Conservation (phyloP, 2,113 vertebrate genomes). For the Gnathonemus longibarbis region DNA sequence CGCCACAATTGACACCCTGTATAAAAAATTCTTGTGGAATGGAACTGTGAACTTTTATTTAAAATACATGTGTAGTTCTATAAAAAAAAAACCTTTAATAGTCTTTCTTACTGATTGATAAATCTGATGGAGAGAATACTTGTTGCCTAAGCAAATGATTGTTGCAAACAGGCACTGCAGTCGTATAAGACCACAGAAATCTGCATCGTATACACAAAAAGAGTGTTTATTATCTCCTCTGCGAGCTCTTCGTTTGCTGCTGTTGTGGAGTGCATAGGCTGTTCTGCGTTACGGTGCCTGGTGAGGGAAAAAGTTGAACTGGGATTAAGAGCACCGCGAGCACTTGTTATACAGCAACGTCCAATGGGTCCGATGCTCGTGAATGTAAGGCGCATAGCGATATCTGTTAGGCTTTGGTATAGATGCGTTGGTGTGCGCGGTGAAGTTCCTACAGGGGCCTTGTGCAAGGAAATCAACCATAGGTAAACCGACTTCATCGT, state of each 20-base stretch:
- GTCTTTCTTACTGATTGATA: neutral
- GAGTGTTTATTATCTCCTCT: neutral
- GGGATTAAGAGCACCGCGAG: neutral
- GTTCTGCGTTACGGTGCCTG: neutral
- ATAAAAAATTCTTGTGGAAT: neutral
- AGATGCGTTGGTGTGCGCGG: neutral
- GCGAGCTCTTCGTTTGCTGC: neutral
- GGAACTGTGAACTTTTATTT: neutral
- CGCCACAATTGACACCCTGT: neutral
- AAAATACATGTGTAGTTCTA: neutral
- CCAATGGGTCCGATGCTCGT: neutral
- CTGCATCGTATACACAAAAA: neutral
- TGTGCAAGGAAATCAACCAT: neutral
- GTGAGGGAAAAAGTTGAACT: neutral
- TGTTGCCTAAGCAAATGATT: neutral
- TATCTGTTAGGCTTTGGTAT: neutral
- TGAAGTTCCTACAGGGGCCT: neutral
- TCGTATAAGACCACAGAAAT: neutral
- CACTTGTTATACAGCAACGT: neutral
- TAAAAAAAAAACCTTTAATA: neutral
- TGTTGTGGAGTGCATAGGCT: neutral
- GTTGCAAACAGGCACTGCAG: neutral
- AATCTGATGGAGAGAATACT: neutral
- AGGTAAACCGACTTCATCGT: neutral
- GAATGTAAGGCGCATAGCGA: neutral